Conservation (phyloP, 1,140 invertebrate species). For the Aphis gossypii region DNA sequence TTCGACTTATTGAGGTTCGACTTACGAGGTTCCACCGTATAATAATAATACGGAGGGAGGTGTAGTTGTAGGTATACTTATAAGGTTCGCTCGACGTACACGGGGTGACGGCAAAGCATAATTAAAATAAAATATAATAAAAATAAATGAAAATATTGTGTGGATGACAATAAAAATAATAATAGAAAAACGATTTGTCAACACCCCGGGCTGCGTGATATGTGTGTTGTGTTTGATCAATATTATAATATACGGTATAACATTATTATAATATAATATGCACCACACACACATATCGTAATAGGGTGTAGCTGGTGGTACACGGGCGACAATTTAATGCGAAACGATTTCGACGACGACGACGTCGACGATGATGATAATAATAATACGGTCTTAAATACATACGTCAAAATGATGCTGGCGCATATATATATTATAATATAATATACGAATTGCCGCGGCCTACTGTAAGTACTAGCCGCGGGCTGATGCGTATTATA, state of each 20-base stretch:
- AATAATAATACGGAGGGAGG: no score
- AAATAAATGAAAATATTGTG: neutral
- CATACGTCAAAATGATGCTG: neutral
- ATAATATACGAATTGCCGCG: neutral
- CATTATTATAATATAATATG: neutral
- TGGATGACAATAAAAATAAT: neutral
- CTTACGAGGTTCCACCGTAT: no score
- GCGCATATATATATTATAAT: neutral
- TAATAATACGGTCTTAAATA: neutral
- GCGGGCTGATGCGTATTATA: neutral
- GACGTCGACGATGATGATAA: neutral
- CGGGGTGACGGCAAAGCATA: neutral
- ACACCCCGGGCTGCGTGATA: neutral
- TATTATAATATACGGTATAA: neutral
- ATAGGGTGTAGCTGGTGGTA: neutral
- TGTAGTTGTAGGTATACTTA: no score
- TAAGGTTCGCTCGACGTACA: no score
- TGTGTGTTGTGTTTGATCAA: slow-evolving; percentile 26
- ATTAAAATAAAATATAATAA: slow-evolving; percentile 8
- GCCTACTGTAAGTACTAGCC: neutral
- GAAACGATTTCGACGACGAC: neutral
- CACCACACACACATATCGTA: neutral
- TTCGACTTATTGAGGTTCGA: no score
- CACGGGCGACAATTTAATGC: slow-evolving; percentile 28
- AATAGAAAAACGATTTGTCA: slow-evolving; percentile 26